These are phyloP conservation scores for Cetonia aurata DNA, from an alignment of 2,888 invertebrate genomes.

Conservation along the genomic window DNA sequence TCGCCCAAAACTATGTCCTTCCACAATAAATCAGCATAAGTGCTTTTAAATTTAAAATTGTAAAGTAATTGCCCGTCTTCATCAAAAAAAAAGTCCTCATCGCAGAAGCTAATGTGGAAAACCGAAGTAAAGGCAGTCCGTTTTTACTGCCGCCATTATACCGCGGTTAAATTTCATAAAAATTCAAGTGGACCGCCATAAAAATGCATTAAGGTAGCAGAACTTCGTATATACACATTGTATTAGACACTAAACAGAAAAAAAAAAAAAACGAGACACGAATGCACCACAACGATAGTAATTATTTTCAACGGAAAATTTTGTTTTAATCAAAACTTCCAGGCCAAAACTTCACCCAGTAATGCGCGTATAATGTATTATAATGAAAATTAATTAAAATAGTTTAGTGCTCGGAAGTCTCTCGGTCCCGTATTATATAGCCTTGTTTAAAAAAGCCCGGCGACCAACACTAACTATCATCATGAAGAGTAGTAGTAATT, in stretches of 20 bases:
- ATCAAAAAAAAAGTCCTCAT: too few relatives aligned
- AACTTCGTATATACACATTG: constrained; percentile 3
- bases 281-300: constrained; percentile 17
- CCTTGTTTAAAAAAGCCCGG: constrained; percentile 17
- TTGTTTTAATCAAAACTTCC: constrained; percentile 36
- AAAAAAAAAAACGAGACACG: not conserved
- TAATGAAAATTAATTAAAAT: constrained; percentile 46
- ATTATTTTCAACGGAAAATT: constrained; percentile 31
- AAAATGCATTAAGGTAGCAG: constrained; percentile 28
- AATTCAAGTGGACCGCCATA: constrained; percentile 21
- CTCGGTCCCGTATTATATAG: not conserved
- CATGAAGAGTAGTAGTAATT: constrained; percentile 23
- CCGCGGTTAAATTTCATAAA: constrained; percentile 7
- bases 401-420: constrained; percentile 29
- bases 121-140: too few relatives aligned
- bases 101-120: too few relatives aligned
- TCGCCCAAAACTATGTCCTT: too few relatives aligned
- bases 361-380: constrained; percentile 43
- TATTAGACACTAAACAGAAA: too few relatives aligned
- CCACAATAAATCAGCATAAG: too few relatives aligned
- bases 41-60: too few relatives aligned
- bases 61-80: too few relatives aligned
- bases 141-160: too few relatives aligned
- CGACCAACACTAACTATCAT: too few relatives aligned
- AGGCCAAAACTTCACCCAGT: constrained; percentile 13